Evolutionary conservation across 2,888 invertebrate species (phyloP).

Genomic region (Linnaemya tessellans): DNA sequence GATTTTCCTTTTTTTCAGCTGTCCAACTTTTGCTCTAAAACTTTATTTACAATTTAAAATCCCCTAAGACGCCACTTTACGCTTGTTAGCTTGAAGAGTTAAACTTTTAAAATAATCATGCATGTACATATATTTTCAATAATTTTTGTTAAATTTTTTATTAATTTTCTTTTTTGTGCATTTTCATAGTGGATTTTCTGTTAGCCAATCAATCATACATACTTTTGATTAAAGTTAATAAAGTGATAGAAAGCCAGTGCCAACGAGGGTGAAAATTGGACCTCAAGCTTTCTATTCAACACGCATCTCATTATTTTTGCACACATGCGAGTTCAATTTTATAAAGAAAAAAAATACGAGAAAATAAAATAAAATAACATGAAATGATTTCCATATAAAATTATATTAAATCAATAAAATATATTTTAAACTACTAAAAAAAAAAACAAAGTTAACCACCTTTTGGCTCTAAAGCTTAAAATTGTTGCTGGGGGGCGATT

Average conservation of each 20-base stretch:
- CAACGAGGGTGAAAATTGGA: conserved; percentile 23
- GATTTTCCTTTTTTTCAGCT: no score
- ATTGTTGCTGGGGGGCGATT: conserved; percentile 37
- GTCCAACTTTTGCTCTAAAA: no score
- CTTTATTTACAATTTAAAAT: not conserved
- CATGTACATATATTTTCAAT: not conserved
- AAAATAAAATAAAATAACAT: not conserved
- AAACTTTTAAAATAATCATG: not conserved
- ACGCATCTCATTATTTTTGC: conserved; percentile 51
- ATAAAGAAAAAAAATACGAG: not conserved
- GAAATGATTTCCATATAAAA: conserved; percentile 63
- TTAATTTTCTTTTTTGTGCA: no score
- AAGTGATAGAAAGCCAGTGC: conserved; percentile 7
- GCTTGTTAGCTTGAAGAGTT: not conserved
- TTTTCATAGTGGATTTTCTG: not conserved
- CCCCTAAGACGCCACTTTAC: not conserved
- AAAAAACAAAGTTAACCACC: conserved; percentile 50
- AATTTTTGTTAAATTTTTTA: not conserved
- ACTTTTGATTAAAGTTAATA: conserved; percentile 47
- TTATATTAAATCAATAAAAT: conserved; percentile 57
- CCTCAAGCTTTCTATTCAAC: conserved; percentile 2
- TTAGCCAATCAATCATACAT: conserved; percentile 55
- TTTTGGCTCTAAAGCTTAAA: conserved; percentile 32
- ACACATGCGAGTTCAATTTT: conserved; percentile 52
- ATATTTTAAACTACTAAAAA: conserved; percentile 51